Percentiles rank a stretch among this genome's conserved stretches.
Conservation (phyloP, 2,113 vertebrate species). For the Petrocephalus zakoni region DNA sequence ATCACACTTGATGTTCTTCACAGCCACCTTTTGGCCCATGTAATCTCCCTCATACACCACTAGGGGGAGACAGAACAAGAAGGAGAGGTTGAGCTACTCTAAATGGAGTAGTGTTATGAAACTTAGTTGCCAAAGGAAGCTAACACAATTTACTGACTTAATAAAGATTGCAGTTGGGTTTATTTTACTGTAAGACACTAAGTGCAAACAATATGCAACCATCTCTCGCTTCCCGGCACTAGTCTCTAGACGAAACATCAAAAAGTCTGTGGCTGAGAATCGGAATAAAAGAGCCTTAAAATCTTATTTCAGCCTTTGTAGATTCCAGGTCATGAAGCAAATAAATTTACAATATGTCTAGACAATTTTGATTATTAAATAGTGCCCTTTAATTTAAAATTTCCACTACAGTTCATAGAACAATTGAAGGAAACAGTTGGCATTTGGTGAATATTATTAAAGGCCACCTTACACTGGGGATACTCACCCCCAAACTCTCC, state of each 20-base stretch:
- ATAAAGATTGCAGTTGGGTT: neutral
- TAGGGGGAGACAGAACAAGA: conserved; percentile 35
- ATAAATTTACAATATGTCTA: neutral
- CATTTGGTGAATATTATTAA: neutral
- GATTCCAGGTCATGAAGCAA: neutral
- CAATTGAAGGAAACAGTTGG: neutral
- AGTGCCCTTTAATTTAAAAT: neutral
- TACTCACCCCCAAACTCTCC: conserved; percentile 84
- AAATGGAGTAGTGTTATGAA: neutral
- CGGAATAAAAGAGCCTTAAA: neutral
- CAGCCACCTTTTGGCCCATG: conserved; percentile 80
- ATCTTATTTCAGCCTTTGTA: neutral
- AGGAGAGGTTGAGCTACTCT: neutral
- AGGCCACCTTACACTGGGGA: neutral
- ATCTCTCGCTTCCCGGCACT: neutral
- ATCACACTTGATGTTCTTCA: conserved; percentile 88
- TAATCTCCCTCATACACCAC: conserved; percentile 79
- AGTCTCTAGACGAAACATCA: neutral
- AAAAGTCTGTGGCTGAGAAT: neutral
- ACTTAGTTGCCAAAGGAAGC: neutral
- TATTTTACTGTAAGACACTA: neutral
- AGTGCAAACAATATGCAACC: neutral
- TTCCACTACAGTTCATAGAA: neutral
- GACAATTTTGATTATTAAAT: neutral
- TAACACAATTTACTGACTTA: neutral